phyloP scores from a whole-genome alignment of 1,140 invertebrate species.

The Sycophila sp. region DNA sequence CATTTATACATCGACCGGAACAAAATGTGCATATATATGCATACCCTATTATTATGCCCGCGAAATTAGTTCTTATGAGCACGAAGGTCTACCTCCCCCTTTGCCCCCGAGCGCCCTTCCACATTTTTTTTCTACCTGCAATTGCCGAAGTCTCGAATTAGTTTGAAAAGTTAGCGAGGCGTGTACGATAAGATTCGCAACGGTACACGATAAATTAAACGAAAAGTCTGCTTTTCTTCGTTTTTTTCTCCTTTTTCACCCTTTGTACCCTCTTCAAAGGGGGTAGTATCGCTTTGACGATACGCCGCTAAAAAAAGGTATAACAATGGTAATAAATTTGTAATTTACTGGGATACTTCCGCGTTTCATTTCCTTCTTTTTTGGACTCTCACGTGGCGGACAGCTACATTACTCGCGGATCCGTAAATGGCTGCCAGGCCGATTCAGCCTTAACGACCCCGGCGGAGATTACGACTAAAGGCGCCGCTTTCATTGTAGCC shows the following conservation, averaged over 20 bases:
- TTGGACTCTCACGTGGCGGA: not conserved
- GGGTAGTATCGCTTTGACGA: too few species aligned
- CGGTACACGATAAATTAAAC: too few species aligned
- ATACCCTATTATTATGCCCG: not conserved
- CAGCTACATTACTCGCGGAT: not conserved
- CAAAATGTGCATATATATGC: not conserved
- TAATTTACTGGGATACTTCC: too few species aligned
- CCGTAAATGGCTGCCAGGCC: slow-evolving; percentile 7
- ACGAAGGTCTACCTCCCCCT: not conserved
- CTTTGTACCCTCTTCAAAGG: too few species aligned
- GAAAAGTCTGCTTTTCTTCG: too few species aligned
- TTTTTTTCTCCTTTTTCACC: too few species aligned
- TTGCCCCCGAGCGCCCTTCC: too few species aligned
- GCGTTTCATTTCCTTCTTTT: not conserved
- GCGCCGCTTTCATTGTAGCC: too few species aligned
- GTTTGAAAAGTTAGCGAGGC: too few species aligned
- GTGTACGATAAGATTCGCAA: too few species aligned
- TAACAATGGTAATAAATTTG: slow-evolving; percentile 2
- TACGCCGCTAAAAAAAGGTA: not conserved
- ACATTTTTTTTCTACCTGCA: too few species aligned
- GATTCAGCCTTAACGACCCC: slow-evolving; percentile 16
- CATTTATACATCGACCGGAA: not conserved
- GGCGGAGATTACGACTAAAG: not conserved
- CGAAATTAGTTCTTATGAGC: slow-evolving; percentile 4
- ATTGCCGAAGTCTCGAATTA: too few species aligned